Percentiles rank a stretch among this genome's conserved stretches.
Evolutionary conservation across 2,797 vertebrate species (phyloP).

Genomic region (Pitangus sulphuratus): DNA sequence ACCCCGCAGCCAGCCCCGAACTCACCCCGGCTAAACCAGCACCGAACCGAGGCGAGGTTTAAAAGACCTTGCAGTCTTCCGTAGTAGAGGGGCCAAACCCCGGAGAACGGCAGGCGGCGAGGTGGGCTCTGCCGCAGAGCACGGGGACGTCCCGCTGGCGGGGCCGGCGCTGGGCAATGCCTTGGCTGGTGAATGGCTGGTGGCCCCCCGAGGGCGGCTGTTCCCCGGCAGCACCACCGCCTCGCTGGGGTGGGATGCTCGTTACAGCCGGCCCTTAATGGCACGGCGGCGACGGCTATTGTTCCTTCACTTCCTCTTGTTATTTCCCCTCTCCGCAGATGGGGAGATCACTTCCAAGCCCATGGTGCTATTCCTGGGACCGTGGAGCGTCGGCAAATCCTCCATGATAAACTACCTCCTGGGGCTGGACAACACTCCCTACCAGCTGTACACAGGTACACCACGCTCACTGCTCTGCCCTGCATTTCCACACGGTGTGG

Average conservation of each 20-base stretch:
- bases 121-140: background rate
- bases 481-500: accelerated
- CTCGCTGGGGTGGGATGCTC: background rate
- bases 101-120: background rate
- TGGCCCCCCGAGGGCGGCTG: background rate
- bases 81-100: background rate
- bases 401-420: conserved; percentile 99
- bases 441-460: conserved; percentile 92
- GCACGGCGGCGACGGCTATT: background rate
- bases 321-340: conserved; percentile 80
- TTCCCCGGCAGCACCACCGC: background rate
- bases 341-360: conserved; percentile 98
- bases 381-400: conserved; percentile 99
- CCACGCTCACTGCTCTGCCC: background rate
- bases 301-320: conserved; percentile 52
- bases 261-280: background rate
- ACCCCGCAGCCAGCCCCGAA: background rate
- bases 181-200: conserved; percentile 23
- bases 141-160: background rate
- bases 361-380: conserved; percentile 97
- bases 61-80: background rate
- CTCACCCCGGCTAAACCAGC: background rate
- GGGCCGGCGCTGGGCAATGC: background rate
- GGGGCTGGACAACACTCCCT: conserved; percentile 90
- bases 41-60: background rate